Conservation (phyloP, 1,140 invertebrate genomes). For the Mercenaria mercenaria region DNA sequence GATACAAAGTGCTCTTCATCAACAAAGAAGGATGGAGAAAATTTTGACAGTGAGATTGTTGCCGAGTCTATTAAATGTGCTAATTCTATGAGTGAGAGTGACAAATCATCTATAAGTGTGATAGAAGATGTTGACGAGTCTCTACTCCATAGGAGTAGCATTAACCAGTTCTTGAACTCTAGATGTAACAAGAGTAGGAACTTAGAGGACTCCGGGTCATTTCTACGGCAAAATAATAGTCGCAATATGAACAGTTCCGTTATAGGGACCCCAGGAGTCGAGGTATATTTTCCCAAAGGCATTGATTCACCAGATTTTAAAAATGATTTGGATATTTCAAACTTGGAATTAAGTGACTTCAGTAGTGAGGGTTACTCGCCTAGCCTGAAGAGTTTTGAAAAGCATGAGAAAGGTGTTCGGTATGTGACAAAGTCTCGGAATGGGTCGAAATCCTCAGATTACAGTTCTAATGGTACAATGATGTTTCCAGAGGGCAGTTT, state of each 20-base stretch:
- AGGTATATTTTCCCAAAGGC: constrained; percentile 26
- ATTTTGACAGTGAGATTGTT: neutral
- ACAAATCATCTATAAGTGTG: constrained; percentile 25
- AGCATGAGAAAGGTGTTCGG: constrained; percentile 56
- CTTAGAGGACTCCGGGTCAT: constrained; percentile 42
- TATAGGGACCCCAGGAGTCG: neutral
- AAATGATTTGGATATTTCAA: neutral
- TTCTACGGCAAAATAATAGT: neutral
- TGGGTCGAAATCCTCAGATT: constrained; percentile 57
- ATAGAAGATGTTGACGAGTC: constrained; percentile 58
- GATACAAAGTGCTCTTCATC: neutral
- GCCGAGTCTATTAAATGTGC: neutral
- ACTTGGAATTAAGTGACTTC: constrained; percentile 5
- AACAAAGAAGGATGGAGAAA: neutral
- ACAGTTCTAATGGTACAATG: constrained; percentile 55
- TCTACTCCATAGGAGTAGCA: constrained; percentile 53
- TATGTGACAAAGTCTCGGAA: constrained; percentile 51
- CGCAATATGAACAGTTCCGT: neutral
- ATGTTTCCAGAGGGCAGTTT: constrained; percentile 80
- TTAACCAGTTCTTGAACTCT: constrained; percentile 62
- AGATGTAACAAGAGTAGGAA: constrained; percentile 56
- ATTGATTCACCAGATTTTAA: neutral
- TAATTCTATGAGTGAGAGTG: neutral
- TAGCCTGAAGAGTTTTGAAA: constrained; percentile 59
- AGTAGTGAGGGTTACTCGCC: constrained; percentile 55